Conservation (phyloP, 2,888 invertebrate genomes). For the Smittia sp. region DNA sequence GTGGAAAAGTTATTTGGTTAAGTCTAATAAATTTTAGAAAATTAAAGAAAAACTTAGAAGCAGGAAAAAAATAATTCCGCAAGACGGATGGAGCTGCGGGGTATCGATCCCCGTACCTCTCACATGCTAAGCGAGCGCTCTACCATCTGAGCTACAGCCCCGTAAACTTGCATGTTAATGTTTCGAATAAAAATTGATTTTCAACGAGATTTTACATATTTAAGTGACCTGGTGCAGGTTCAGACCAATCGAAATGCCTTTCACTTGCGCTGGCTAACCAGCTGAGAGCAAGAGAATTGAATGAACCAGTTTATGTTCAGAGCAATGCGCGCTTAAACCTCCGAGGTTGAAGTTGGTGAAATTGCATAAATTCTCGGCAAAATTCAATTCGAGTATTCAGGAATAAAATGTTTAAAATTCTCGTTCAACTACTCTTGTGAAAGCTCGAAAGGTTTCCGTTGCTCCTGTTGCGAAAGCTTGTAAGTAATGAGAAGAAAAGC, state of each 20-base stretch:
- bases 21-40: neutral
- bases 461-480: neutral
- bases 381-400: too few relatives aligned
- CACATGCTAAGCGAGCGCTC: conserved; percentile 42
- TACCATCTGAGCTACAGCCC: conserved; percentile 41
- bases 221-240: neutral
- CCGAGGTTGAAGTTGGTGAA: too few relatives aligned
- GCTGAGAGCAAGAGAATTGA: too few relatives aligned
- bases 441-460: neutral
- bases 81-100: conserved; percentile 29
- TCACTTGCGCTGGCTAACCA: neutral
- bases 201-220: neutral
- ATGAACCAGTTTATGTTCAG: too few relatives aligned
- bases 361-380: too few relatives aligned
- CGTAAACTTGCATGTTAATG: neutral
- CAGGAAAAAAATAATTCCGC: neutral
- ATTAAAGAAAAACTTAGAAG: conserved; percentile 9
- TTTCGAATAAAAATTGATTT: neutral
- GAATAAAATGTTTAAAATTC: too few relatives aligned
- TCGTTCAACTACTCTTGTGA: too few relatives aligned
- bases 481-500: conserved; percentile 2
- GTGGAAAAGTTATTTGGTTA: neutral
- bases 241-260: neutral
- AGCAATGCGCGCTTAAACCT: too few relatives aligned
- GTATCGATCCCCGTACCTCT: conserved; percentile 40